A percentile compares a stretch with the other conserved stretches of the same genome.
phyloP scores from a whole-genome alignment of 2,888 invertebrate genomes.

The Argyresthia albistria region DNA sequence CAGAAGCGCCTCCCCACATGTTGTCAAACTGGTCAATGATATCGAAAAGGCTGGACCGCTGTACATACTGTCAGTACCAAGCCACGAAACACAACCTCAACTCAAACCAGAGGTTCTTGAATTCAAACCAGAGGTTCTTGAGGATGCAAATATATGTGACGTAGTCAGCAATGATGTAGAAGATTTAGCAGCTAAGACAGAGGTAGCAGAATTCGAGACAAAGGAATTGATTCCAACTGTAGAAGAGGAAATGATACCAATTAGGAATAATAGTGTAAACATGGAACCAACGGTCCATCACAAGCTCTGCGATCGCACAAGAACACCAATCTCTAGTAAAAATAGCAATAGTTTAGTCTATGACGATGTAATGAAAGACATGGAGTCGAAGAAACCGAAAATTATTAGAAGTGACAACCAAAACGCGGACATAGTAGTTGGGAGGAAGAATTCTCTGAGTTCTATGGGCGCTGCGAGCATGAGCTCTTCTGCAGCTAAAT shows the following conservation, averaged over 20 bases:
- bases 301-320: slow-evolving; percentile 71
- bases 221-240: slow-evolving; percentile 25
- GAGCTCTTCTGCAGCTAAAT: slow-evolving; percentile 61
- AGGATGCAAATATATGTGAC: no score
- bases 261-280: slow-evolving; percentile 31
- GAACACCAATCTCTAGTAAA: slow-evolving; percentile 53
- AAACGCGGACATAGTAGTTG: slow-evolving; percentile 27
- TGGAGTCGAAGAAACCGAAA: slow-evolving; percentile 29
- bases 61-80: slow-evolving; percentile 42
- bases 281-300: slow-evolving; percentile 72
- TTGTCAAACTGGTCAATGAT: slow-evolving; percentile 42
- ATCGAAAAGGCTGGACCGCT: slow-evolving; percentile 35
- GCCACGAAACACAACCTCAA: slow-evolving; percentile 15
- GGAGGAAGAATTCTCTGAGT: slow-evolving; percentile 53
- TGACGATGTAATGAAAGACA: slow-evolving; percentile 46
- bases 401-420: slow-evolving; percentile 32
- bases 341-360: slow-evolving; percentile 47
- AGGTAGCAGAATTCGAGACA: slow-evolving; percentile 25
- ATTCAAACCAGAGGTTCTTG: no score
- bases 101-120: slow-evolving; percentile 16
- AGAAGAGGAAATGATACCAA: slow-evolving; percentile 31
- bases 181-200: slow-evolving; percentile 23
- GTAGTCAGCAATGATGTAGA: slow-evolving; percentile 10
- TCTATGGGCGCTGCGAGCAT: slow-evolving; percentile 62
- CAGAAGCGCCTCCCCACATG: slow-evolving; percentile 49